Conservation (phyloP, 2,113 vertebrate genomes). For the Pterocles burchelli region DNA sequence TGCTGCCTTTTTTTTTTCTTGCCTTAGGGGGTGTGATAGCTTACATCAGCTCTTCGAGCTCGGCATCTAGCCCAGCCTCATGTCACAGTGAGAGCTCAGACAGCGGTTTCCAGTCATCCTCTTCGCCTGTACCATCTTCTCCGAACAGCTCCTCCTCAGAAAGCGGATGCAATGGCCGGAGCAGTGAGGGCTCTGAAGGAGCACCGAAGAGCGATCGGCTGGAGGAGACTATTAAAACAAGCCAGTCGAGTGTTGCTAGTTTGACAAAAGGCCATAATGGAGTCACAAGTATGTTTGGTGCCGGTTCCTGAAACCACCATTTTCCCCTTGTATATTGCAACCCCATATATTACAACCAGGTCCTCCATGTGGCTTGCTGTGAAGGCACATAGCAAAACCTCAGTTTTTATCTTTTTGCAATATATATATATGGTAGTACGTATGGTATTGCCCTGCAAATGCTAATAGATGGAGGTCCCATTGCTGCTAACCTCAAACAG, state of each 20-base stretch:
- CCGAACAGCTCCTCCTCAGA: conserved; percentile 81
- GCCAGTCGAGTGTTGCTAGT: conserved; percentile 72
- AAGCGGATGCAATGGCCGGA: conserved; percentile 60
- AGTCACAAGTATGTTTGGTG: conserved; percentile 86
- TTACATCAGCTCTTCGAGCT: conserved; percentile 93
- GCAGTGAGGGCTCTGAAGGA: conserved; percentile 63
- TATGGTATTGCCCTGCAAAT: not conserved
- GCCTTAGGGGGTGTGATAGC: conserved; percentile 91
- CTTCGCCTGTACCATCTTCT: conserved; percentile 83
- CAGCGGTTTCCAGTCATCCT: conserved; percentile 83
- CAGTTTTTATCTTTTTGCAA: not conserved
- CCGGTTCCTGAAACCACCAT: not conserved
- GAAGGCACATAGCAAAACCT: not conserved
- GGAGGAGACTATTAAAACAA: conserved; percentile 78
- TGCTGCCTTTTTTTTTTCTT: conserved; percentile 39
- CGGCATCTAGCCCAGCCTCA: conserved; percentile 88
- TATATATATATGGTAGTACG: fast-evolving
- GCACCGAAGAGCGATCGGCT: conserved; percentile 70
- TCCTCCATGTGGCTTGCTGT: not conserved
- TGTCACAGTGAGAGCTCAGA: conserved; percentile 90
- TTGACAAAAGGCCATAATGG: conserved; percentile 83
- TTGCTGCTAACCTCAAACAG: not conserved
- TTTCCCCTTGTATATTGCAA: not conserved
- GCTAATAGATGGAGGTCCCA: not conserved
- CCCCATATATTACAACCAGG: fast-evolving